These are phyloP conservation scores for Bothrops jararaca DNA, from an alignment of 2,113 vertebrate genomes.

Conservation along the genomic window DNA sequence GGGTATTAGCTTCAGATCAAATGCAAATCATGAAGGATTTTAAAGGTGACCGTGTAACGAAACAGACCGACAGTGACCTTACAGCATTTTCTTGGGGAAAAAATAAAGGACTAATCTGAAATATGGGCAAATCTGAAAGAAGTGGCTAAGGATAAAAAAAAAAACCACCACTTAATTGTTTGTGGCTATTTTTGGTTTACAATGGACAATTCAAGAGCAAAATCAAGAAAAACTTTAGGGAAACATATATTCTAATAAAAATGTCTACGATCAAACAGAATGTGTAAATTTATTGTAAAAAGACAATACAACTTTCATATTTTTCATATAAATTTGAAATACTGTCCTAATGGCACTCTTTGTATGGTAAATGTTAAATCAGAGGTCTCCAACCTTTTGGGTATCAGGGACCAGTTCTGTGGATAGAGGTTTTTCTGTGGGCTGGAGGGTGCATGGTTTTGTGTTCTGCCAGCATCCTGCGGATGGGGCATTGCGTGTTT, in stretches of 20 bases:
- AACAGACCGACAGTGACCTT: neutral
- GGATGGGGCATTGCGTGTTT: no score
- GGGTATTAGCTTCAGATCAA: neutral
- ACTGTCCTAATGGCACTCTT: neutral
- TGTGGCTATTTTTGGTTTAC: neutral
- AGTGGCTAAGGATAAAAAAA: neutral
- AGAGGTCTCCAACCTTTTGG: no score
- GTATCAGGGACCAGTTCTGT: no score
- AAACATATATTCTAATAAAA: neutral
- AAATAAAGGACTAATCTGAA: neutral
- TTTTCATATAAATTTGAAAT: neutral
- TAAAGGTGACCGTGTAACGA: neutral
- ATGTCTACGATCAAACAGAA: neutral
- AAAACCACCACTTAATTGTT: neutral
- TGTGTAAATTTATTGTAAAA: neutral
- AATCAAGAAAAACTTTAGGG: neutral
- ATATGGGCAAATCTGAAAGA: neutral
- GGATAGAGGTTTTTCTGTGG: no score
- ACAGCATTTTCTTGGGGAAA: neutral
- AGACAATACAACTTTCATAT: neutral
- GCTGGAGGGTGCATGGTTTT: no score
- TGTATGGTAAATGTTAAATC: neutral
- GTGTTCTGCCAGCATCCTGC: no score
- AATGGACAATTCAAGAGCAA: neutral
- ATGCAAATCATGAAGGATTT: neutral